Conservation (phyloP, 23 tunicate species). For the Ascidia mentula region DNA sequence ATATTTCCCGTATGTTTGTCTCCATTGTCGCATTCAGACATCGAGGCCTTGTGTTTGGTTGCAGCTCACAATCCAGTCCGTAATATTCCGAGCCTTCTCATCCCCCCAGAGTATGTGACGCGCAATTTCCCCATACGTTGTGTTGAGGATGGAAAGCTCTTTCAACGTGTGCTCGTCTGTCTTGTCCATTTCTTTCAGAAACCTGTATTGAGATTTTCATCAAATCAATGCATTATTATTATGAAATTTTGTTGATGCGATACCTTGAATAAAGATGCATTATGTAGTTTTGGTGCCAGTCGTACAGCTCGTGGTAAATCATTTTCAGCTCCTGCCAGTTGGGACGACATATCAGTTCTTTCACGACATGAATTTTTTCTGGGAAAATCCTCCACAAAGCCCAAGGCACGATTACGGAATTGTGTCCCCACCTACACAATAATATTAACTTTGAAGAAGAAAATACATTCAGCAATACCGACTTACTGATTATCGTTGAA, state of each 20-base stretch:
- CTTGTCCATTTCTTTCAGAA: too few species aligned
- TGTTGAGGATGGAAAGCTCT: constrained; percentile 58
- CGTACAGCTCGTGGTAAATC: constrained; percentile 43
- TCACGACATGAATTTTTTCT: constrained; percentile 45
- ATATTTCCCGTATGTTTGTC: too few species aligned
- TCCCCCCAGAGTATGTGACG: constrained; percentile 50
- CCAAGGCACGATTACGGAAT: constrained; percentile 84
- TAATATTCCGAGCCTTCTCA: constrained; percentile 27
- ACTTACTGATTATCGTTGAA: constrained; percentile 47
- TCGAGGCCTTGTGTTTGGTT: too few species aligned
- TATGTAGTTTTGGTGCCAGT: constrained; percentile 53
- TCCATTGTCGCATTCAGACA: too few species aligned
- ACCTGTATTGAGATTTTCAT: too few species aligned
- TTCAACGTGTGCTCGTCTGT: too few species aligned
- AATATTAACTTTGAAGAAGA: too few species aligned
- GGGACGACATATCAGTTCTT: constrained; percentile 50
- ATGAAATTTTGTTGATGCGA: too few species aligned
- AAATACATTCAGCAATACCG: too few species aligned
- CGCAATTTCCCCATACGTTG: constrained; percentile 59
- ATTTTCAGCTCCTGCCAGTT: constrained; percentile 62
- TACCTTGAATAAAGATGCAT: constrained; percentile 74
- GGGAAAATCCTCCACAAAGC: constrained; percentile 56
- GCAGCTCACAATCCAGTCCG: constrained; percentile 40
- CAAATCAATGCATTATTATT: too few species aligned
- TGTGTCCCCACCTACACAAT: constrained; percentile 59